phyloP scores from a whole-genome alignment of 1,140 invertebrate species.

The Drosophila tani region DNA sequence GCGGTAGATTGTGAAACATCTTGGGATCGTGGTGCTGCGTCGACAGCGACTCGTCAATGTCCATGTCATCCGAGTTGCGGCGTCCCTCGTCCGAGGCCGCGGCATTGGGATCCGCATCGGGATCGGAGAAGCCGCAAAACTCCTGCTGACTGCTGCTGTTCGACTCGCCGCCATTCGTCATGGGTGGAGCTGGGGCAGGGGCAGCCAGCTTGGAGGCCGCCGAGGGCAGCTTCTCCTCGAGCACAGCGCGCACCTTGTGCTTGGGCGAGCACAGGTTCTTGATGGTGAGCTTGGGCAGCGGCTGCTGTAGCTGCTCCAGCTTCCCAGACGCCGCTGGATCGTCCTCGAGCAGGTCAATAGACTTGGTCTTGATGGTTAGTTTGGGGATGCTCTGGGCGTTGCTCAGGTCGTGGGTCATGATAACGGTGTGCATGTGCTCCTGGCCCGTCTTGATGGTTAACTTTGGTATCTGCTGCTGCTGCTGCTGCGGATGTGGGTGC shows the following conservation, averaged over 20 bases:
- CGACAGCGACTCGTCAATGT: slow-evolving; percentile 77
- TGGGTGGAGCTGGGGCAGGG: slow-evolving; percentile 4
- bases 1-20: slow-evolving; percentile 74
- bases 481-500: slow-evolving; percentile 21
- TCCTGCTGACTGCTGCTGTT: slow-evolving; percentile 65
- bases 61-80: slow-evolving; percentile 81
- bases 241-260: slow-evolving; percentile 72
- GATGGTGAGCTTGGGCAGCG: slow-evolving; percentile 78
- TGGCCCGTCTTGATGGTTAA: slow-evolving; percentile 72
- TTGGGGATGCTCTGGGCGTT: slow-evolving; percentile 79
- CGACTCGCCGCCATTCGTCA: slow-evolving; percentile 69
- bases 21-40: slow-evolving; percentile 79
- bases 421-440: slow-evolving; percentile 72
- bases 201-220: slow-evolving; percentile 45
- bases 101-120: slow-evolving; percentile 20
- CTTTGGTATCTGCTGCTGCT: slow-evolving; percentile 77
- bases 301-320: slow-evolving; percentile 53
- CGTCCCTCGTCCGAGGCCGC: slow-evolving; percentile 48
- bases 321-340: slow-evolving; percentile 1
- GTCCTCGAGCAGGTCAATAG: slow-evolving; percentile 41
- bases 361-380: slow-evolving; percentile 73
- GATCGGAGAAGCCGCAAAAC: slow-evolving; percentile 68
- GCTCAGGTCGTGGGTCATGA: slow-evolving; percentile 71
- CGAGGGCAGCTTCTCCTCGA: slow-evolving; percentile 64
- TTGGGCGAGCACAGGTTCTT: slow-evolving; percentile 81